phyloP scores from a whole-genome alignment of 2,888 invertebrate genomes.

The Cremastobaeus sp. region DNA sequence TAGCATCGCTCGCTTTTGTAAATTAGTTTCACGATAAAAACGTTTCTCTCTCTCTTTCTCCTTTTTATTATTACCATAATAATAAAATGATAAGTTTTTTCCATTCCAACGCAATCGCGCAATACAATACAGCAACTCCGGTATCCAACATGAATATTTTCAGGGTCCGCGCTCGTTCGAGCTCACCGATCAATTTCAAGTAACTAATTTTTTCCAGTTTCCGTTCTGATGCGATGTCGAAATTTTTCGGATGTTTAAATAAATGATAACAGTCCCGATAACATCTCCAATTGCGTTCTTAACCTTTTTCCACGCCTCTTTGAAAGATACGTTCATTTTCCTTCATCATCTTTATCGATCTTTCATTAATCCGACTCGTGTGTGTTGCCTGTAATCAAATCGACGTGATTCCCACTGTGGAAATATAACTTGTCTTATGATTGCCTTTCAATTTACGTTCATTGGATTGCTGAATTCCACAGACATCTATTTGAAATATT shows the following conservation, averaged over 20 bases:
- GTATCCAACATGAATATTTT: too few relatives aligned
- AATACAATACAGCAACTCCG: too few relatives aligned
- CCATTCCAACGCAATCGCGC: not conserved
- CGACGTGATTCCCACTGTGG: slow-evolving; percentile 29
- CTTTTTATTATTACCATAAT: slow-evolving; percentile 1
- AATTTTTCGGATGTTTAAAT: slow-evolving; percentile 14
- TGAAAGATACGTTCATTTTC: slow-evolving; percentile 33
- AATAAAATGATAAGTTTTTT: slow-evolving; percentile 13
- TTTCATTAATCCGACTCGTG: slow-evolving; percentile 44
- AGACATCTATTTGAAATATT: too few relatives aligned
- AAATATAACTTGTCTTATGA: slow-evolving; percentile 28
- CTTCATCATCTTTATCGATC: slow-evolving; percentile 54
- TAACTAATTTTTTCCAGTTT: slow-evolving; percentile 6
- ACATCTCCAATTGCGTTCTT: slow-evolving; percentile 23
- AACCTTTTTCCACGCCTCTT: slow-evolving; percentile 52
- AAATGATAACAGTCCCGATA: slow-evolving; percentile 25
- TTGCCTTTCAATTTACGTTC: slow-evolving; percentile 32
- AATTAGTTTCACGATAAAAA: slow-evolving; percentile 22
- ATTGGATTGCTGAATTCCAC: not conserved
- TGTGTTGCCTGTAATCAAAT: slow-evolving; percentile 36
- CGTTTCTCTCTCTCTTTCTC: not conserved
- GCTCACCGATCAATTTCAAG: slow-evolving; percentile 1
- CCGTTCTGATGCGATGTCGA: slow-evolving; percentile 8
- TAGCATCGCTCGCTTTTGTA: slow-evolving; percentile 18
- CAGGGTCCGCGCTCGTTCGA: too few relatives aligned